Base-by-base conservation (phyloP, 1,140 invertebrate genomes). In the Drosophila asahinai region DNA sequence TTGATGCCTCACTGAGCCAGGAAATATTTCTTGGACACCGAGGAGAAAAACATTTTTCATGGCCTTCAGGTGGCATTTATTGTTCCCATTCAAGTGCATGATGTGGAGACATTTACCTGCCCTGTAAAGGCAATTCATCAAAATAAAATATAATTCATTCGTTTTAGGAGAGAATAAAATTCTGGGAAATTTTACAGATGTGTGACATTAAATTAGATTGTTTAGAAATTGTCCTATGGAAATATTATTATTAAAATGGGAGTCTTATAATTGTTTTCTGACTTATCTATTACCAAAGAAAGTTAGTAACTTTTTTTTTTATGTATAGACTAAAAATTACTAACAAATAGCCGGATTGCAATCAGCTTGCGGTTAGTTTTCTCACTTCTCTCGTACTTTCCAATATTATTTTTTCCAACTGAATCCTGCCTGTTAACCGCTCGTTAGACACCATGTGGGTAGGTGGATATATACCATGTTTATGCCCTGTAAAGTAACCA, bases 371-470 rank as follows among this genome's bases (percentile, higher is more conserved):
- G 76, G 60, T 63, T 61, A 43, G 22, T 17, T 38, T 42, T 75
- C 8, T 19, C 38, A 22, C 30, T 30, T 38, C 30, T 22, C 6
- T 30, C 45, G 59, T 57, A 59, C 25, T 57, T 71, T 65, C 25
- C 30, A 38, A 15, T 22, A 48, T 57, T 47, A 22, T 33, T 45
- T 36, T 49, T 63, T 58, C 22, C n/a, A 8, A 22, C 7, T 36
- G 22, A 55, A 52, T 36, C 43, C 42, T 36, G 40, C 51, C 47
- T 55, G 48, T 54, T 60, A 78, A 68, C 63, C 80, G 80, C 83
- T 86, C 70, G 83, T 86, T 87, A 86, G 80, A 52, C 68, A 74
- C 65, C 54, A 57, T 52, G 54, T 48, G 63, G 43, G 42, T 33
- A 61, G 40, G n/a, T 15, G 47, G 49, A 43, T 51, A 61, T 62